Evolutionary conservation across 2,113 vertebrate genomes (phyloP), one percentile per base, ranked within the genome.

Genomic region (Fukomys damarensis): DNA sequence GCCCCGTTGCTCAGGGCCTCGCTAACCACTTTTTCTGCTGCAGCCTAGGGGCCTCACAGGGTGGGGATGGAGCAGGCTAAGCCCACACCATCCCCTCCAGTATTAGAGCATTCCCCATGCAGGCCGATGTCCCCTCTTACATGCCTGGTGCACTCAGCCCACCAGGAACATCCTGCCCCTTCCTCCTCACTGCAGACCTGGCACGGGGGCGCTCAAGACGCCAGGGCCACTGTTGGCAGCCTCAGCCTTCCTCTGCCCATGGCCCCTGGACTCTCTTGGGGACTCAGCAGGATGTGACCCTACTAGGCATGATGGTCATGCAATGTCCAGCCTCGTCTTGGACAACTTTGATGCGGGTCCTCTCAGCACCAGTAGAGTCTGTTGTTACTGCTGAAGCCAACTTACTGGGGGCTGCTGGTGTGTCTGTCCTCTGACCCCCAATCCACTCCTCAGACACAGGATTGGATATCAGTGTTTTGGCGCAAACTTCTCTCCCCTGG

Each of bases 41-140:
- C 32, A 38, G 2, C 56, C n/a, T 77, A n/a, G n/a, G n/a, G n/a
- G n/a, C n/a, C 63, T 72, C 20, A 11, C 8, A 4, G 68, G 38
- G 43, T 2, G 13, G 26, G 70, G 41, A 43, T 14, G 41, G 70
- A 74, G 70, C 24, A 6, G 70, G 41, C 41, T 7, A n/a, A 74
- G 22, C 38, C 70, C 38, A 43, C 2, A 11, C 35, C 43, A 19
- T 19, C 41, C 30, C 14, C 9, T 89, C 14, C 28, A 54, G 13
- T 41, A 28, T 13, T 0, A 7, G 35, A 19, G 16, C 10, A 1
- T 17, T 59, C 16, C 7, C 10, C 22, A 13, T 32, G 26, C 5
- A 14, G 41, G 19, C 9, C 26, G 5, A 12, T 4, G 24, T 3
- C 12, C 35, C 3, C 0, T n/a, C n/a, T n/a, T n/a, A n/a, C n/a